Base-by-base conservation (phyloP, 1,140 invertebrate species). In the Euwallacea fornicatus region DNA sequence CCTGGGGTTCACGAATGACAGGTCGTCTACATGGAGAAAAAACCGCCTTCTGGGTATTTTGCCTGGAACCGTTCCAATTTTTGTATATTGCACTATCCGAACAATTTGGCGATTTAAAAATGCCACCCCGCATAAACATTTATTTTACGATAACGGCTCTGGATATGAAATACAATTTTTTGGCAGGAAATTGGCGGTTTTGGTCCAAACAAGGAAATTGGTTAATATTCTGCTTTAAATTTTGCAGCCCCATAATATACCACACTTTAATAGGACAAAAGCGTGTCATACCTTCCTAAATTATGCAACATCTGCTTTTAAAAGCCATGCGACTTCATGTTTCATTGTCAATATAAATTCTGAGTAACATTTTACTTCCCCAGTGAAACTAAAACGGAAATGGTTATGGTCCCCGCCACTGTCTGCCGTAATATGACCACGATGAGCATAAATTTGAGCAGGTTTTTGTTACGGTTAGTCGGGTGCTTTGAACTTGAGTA, bases 31-130 rank as follows among this genome's bases (percentile, higher is more conserved):
- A 72, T 65, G 43, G 63, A 66, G 60, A 71, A 70, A 75, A 75
- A 74, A 76, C 74, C 67, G 53, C 61, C 53, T 73, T 47, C 64
- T 44, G 66, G 67, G 62, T 75, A 74, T 77, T 77, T 76, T 78
- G 72, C 75, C 74, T 78, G 77, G 77, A 77, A 71, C 64, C 43
- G 44, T 71, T 78, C 77, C 77, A 78, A 76, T 77, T 78, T 73
- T 10, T 50, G 74, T 74, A 73, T 67, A 71, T 73, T 59, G 66
- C 68, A 65, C 70, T 75, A 75, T 76, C 76, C 64, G 61, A 73
- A 72, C 74, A 61, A 71, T 75, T 75, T 73, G 62, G 58, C 72
- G 44, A 66, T 70, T 75, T 76, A 69, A 64, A 73, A 73, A 72
- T 75, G 69, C 72, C 60, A 69, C 67, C 21, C 44, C 46, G 58